Base-by-base conservation (phyloP, 92 coral and sea anemone species). In the Plumapathes pennacea region DNA sequence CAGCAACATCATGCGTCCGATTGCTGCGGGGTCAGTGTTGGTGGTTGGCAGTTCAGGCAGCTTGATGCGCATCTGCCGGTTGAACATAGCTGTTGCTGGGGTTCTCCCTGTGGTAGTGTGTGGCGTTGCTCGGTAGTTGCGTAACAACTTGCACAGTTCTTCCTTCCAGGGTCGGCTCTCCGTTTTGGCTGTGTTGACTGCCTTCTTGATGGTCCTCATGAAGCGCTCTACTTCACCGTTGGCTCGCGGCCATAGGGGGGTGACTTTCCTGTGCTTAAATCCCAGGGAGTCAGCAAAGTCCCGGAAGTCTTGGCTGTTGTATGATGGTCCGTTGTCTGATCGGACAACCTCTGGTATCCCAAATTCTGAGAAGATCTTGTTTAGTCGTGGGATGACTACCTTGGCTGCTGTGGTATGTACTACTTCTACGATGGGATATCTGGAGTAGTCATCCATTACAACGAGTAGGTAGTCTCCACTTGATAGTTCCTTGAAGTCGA, bases 241-340 rank as follows among this genome's bases (percentile, higher is more conserved):
- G 31, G 86, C 86, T 17, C 71, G 19, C 8, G 80, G 88, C 84
- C 81, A 85, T 4, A 52, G 53, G 2, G 81, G 80, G n/a, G 88
- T 79, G 3, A 79, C 64, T 36, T 85, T 85, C 36, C 86, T 64
- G 36, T 85, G 83, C 18, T 19, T 51, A 46, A 81, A 80, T 26
- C 78, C 84, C 26, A 81, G 63, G 20, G 40, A 47, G 1, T 47
- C 54, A 22, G 76, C 77, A 38, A 75, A 86, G 39, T 64, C 18
- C 20, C 32, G 43, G 36, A 65, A 75, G 4, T 66, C 74, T 8
- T 47, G 32, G 14, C 85, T 60, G 33, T 49, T 86, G 53, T 69
- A 85, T 18, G 84, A 84, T 8, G 91, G 86, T 25, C 85, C 85
- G 49, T 78, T 78, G 47, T 77, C 81, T 26, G 78, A 58, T 26